Conservation (phyloP, 2,113 vertebrate genomes). For the Phaetusa simplex region DNA sequence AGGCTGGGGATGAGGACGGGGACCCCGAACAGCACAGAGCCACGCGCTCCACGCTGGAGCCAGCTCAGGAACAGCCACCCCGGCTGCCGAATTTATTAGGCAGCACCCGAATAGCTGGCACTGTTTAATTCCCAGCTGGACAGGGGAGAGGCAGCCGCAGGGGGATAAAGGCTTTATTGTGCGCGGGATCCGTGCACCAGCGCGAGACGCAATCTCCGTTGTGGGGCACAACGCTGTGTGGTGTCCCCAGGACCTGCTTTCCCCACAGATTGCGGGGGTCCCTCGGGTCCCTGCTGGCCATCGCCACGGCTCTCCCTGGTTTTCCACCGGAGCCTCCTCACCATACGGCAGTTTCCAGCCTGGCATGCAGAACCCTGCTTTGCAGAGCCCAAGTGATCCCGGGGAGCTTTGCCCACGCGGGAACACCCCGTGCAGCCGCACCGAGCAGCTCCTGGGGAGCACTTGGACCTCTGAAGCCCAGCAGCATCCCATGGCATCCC, state of each 20-base stretch:
- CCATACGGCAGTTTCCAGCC: background rate
- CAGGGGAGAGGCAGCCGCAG: background rate
- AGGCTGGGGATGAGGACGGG: background rate
- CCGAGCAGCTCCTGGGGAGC: background rate
- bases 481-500: background rate
- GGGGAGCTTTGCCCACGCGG: background rate
- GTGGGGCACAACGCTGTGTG: background rate
- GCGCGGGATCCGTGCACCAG: background rate
- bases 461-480: background rate
- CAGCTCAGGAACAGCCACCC: background rate
- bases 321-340: background rate
- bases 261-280: background rate
- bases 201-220: background rate
- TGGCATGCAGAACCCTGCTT: background rate
- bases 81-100: background rate
- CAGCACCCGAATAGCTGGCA: slow-evolving; percentile 7
- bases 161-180: slow-evolving; percentile 50
- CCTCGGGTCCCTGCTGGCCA: background rate
- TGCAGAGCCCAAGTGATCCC: background rate
- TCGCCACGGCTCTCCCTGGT: background rate
- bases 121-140: slow-evolving; percentile 39
- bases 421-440: background rate
- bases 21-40: rapidly evolving
- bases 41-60: rapidly evolving
- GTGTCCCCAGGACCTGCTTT: background rate